Evolutionary conservation across 2,888 invertebrate genomes (phyloP).

Genomic region (Idaea dimidiata): DNA sequence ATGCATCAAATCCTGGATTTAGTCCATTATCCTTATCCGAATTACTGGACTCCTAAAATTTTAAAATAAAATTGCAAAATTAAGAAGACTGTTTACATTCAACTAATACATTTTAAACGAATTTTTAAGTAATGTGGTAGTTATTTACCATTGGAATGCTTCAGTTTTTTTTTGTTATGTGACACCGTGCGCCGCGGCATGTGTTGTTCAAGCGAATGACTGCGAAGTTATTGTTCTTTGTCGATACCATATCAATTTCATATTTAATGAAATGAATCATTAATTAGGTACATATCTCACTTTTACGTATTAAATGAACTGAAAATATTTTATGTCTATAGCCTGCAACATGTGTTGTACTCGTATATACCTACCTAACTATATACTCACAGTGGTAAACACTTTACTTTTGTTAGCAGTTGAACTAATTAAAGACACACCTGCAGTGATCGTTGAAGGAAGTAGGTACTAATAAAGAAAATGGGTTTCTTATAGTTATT

Average conservation of each 20-base stretch:
- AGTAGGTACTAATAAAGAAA: not conserved
- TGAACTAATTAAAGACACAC: not conserved
- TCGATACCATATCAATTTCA: not conserved
- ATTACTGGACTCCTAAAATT: not conserved
- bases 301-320: not conserved
- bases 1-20: conserved; percentile 1
- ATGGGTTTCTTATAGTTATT: not conserved
- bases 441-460: not conserved
- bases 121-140: not conserved
- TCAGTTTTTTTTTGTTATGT: not conserved
- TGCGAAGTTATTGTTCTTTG: not conserved
- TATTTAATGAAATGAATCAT: not conserved
- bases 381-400: too few relatives aligned
- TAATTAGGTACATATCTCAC: not conserved
- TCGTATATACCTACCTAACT: too few relatives aligned
- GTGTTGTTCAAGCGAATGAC: conserved; percentile 30
- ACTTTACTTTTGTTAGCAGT: not conserved
- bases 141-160: not conserved
- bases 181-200: conserved; percentile 26
- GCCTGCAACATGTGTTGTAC: too few relatives aligned
- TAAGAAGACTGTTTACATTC: not conserved
- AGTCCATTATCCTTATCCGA: not conserved
- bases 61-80: not conserved
- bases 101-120: not conserved
- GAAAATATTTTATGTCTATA: conserved; percentile 30